Base-by-base conservation (phyloP, 1,140 invertebrate species). In the Neodiprion lecontei region DNA sequence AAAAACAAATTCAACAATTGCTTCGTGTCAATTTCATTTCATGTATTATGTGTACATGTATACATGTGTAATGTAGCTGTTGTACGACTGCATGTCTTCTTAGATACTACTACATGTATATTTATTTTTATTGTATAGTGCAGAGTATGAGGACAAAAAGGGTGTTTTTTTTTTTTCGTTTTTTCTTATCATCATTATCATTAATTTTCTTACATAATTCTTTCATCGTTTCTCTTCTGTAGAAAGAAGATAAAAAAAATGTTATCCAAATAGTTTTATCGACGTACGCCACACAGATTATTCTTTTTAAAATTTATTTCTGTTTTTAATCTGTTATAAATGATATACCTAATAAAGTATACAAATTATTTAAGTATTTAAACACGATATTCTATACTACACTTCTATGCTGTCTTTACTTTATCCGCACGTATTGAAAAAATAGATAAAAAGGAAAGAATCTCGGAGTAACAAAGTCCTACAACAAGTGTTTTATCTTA, bases 291-390 rank as follows among this genome's bases (percentile, higher is more conserved):
- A 61, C 11, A 3, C 53, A 61, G 11, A 17, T 61, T 61, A 61
- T 61, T 61, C 11, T 61, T 14, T 61, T 14, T 17, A 7, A 61
- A 40, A 40, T 40, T 61, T 61, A 7, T 40, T 40, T 40, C 28
- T 61, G 53, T 61, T 61, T 61, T 61, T 61, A 7, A 61, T 61
- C n/a, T 61, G 53, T 61, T 61, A 61, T 17, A 40, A 40, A 61
- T 61, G 9, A 7, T 61, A 61, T 40, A 40, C 9, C 53, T 5
- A 61, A 61, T 61, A 61, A 61, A 61, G 53, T 61, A 61, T 61
- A 40, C 28, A 61, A 61, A 61, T 61, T 61, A 61, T 61, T 61
- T 61, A 61, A 61, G 53, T 61, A 61, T 61, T 17, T 61, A 61
- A 7, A 61, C 11, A 40, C 28, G 28, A 40, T 40, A 40, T 40